Evolutionary conservation across 1,140 invertebrate species (phyloP), one percentile per base, ranked within the genome.

Genomic region (Galleria mellonella): DNA sequence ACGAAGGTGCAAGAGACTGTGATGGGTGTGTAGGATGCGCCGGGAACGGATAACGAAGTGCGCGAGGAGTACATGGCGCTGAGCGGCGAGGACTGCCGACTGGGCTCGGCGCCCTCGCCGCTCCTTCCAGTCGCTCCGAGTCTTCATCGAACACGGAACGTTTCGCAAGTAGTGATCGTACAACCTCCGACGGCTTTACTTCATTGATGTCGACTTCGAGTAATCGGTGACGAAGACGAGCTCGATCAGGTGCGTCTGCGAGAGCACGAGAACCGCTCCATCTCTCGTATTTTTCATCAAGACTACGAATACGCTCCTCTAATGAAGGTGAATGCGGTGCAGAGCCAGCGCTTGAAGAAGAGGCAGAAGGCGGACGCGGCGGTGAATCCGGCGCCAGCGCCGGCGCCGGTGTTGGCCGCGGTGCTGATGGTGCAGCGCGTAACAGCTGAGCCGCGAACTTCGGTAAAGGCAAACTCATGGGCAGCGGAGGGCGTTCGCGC

Each of bases 71-170:
- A 39, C 68, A 32, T 17, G 71, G 28, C 39, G 62, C 17, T 41
- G 51, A 31, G 27, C 60, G 54, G 47, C 67, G 68, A 17, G 81
- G 69, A 45, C 71, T 74, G 29, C 72, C 59, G 4, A 43, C 56
- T 0, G 83, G 82, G 43, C 83, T 86, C 1, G 81, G 72, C 4
- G 62, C 61, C 6, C 81, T 66, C 92, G 62, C 92, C 90, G 57
- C 91, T 62, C 96, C 96, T 78, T 98, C 96, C 11, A 99, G 86
- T 7, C 97, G 88, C 72, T 98, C 96, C 9, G 93, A 93, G 74
- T 99, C 97, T 77, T 98, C 97, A 72, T 99, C 97, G 75, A 98
- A 98, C 8, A 98, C 96, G 40, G 95, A 97, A 38, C 93, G 91
- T 70, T 96, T 97, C 5, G 96, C 94, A 49, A 98, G 87, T 37